Conservation (phyloP, 1,140 invertebrate genomes). For the Drosophila virilis region DNA sequence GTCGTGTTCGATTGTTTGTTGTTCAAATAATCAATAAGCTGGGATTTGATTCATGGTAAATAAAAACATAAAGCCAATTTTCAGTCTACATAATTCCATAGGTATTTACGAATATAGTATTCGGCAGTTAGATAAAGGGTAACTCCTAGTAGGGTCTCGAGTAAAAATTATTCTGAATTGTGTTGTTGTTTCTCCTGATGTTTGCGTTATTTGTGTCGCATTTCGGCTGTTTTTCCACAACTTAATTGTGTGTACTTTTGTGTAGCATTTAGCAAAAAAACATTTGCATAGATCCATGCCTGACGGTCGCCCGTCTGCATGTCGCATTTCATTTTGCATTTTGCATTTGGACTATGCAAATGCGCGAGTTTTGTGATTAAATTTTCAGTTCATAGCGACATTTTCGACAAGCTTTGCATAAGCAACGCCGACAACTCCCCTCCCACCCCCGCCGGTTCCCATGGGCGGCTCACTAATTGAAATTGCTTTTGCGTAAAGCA, state of each 20-base stretch:
- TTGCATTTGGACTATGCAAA: slow-evolving; percentile 47
- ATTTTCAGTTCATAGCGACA: slow-evolving; percentile 69
- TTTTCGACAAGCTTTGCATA: slow-evolving; percentile 53
- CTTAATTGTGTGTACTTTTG: slow-evolving; percentile 68
- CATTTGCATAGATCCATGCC: slow-evolving; percentile 51
- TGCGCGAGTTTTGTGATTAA: slow-evolving; percentile 60
- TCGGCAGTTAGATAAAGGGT: neutral
- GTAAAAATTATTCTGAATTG: too few relatives aligned
- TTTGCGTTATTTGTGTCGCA: slow-evolving; percentile 28
- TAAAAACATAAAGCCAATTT: too few relatives aligned
- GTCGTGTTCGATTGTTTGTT: too few relatives aligned
- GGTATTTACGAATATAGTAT: too few relatives aligned
- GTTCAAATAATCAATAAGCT: too few relatives aligned
- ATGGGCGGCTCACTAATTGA: slow-evolving; percentile 64
- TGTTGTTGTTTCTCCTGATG: slow-evolving; percentile 6
- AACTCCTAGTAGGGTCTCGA: neutral
- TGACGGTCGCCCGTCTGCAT: neutral
- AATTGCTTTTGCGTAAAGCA: slow-evolving; percentile 77
- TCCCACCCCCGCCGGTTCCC: neutral
- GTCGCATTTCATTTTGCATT: slow-evolving; percentile 20
- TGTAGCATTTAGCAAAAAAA: slow-evolving; percentile 51
- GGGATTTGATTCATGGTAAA: too few relatives aligned
- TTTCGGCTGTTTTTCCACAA: slow-evolving; percentile 51
- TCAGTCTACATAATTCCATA: too few relatives aligned
- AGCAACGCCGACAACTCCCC: slow-evolving; percentile 14